Conservation (phyloP, 2,113 vertebrate species). For the Peromyscus polionotus region DNA sequence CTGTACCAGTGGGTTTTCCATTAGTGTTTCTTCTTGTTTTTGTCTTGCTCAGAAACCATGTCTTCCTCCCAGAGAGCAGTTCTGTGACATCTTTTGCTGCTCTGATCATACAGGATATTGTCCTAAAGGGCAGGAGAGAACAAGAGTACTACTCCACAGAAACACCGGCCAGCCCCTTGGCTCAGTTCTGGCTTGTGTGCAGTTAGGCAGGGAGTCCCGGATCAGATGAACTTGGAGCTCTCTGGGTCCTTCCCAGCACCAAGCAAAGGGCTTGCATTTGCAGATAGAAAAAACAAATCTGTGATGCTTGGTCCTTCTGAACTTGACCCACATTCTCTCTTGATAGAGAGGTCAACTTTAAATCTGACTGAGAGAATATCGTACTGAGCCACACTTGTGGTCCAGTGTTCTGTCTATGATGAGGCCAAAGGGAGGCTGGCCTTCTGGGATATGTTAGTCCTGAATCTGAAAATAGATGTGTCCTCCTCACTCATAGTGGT, state of each 20-base stretch:
- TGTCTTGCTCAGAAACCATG: slow-evolving; percentile 47
- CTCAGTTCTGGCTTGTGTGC: slow-evolving; percentile 14
- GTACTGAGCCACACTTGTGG: slow-evolving; percentile 11
- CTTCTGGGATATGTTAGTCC: not conserved
- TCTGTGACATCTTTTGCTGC: slow-evolving; percentile 33
- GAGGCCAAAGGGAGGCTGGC: not conserved
- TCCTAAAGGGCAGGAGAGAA: slow-evolving; percentile 51
- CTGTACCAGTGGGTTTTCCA: slow-evolving; percentile 41
- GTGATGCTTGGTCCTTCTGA: slow-evolving; percentile 60
- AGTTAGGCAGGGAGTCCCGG: slow-evolving; percentile 62
- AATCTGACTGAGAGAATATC: not conserved
- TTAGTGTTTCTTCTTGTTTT: slow-evolving; percentile 57
- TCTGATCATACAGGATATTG: slow-evolving; percentile 33
- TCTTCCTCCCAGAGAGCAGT: slow-evolving; percentile 44
- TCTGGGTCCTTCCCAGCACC: slow-evolving; percentile 28
- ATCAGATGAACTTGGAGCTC: slow-evolving; percentile 61
- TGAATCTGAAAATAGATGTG: not conserved
- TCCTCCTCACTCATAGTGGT: not conserved
- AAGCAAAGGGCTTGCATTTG: slow-evolving; percentile 47
- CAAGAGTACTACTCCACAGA: not conserved
- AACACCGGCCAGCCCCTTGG: not conserved
- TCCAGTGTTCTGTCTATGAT: not conserved
- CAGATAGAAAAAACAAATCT: slow-evolving; percentile 1
- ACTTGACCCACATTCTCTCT: slow-evolving; percentile 62
- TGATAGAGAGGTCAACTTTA: slow-evolving; percentile 36